These are phyloP conservation scores for Lasioglossum calceatum DNA, from an alignment of 2,888 invertebrate genomes.

Conservation along the genomic window DNA sequence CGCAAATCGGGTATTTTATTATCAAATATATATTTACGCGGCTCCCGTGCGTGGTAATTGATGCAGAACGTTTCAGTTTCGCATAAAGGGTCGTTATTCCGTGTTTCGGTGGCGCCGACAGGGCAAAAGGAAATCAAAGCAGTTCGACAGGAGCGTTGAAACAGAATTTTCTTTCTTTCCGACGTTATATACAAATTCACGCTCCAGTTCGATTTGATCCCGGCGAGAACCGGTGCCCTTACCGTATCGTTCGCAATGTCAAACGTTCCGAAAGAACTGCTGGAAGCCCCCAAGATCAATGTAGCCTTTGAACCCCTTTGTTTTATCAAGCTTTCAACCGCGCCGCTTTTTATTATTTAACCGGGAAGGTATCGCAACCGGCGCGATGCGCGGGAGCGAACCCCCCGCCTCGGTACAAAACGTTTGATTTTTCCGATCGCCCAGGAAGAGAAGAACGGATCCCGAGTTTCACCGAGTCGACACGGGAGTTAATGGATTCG, in stretches of 20 bases:
- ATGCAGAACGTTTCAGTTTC: not conserved
- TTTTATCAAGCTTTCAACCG: conserved; percentile 2
- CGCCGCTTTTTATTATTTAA: conserved; percentile 18
- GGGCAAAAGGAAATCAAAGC: not conserved
- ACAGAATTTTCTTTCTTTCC: not conserved
- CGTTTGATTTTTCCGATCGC: conserved; percentile 13
- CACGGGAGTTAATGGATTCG: conserved; percentile 43
- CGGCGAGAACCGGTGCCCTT: not conserved
- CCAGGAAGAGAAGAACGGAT: not conserved
- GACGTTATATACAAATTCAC: conserved; percentile 38
- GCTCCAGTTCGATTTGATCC: not conserved
- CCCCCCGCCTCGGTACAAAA: not conserved
- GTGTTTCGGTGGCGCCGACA: not conserved
- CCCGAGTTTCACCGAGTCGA: conserved; percentile 2
- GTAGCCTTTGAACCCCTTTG: not conserved
- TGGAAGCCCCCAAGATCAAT: not conserved
- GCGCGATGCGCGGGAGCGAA: not conserved
- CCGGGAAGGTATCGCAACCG: not conserved
- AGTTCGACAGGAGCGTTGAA: not conserved
- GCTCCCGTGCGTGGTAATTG: not conserved
- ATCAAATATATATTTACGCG: no score
- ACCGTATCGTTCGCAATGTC: not conserved
- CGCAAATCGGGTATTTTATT: no score
- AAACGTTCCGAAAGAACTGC: conserved; percentile 3
- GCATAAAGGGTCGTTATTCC: not conserved